Evolutionary conservation across 2,113 vertebrate species (phyloP).

Genomic region (Boleophthalmus pectinirostris): DNA sequence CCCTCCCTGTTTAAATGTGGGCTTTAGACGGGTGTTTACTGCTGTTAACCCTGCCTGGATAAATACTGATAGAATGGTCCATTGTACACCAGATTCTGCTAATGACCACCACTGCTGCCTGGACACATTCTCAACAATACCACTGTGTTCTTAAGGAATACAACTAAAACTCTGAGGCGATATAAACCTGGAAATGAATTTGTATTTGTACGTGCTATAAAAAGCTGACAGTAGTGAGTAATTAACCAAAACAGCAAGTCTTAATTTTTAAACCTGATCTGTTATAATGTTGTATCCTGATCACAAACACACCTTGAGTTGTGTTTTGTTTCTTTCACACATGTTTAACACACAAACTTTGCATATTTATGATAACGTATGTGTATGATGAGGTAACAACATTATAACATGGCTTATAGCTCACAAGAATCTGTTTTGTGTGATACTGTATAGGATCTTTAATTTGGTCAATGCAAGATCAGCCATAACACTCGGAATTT

Average conservation of each 20-base stretch:
- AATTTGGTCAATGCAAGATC: too few relatives aligned
- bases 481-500: too few relatives aligned
- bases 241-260: slow-evolving; percentile 44
- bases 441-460: too few relatives aligned
- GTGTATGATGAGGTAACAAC: too few relatives aligned
- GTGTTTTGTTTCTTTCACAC: too few relatives aligned
- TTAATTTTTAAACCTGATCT: too few relatives aligned
- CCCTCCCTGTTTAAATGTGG: slow-evolving; percentile 39
- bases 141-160: background rate
- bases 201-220: background rate
- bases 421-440: too few relatives aligned
- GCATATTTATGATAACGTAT: too few relatives aligned
- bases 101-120: background rate
- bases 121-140: background rate
- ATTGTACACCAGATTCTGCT: slow-evolving; percentile 18
- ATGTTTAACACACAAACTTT: too few relatives aligned
- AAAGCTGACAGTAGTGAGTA: background rate
- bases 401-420: too few relatives aligned
- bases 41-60: slow-evolving; percentile 40
- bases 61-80: slow-evolving; percentile 49
- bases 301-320: too few relatives aligned
- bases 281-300: too few relatives aligned
- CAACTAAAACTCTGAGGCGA: background rate
- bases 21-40: slow-evolving; percentile 16
- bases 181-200: background rate